Base-by-base conservation (phyloP, 1,140 invertebrate species). In the Gonioctena quinquepunctata region DNA sequence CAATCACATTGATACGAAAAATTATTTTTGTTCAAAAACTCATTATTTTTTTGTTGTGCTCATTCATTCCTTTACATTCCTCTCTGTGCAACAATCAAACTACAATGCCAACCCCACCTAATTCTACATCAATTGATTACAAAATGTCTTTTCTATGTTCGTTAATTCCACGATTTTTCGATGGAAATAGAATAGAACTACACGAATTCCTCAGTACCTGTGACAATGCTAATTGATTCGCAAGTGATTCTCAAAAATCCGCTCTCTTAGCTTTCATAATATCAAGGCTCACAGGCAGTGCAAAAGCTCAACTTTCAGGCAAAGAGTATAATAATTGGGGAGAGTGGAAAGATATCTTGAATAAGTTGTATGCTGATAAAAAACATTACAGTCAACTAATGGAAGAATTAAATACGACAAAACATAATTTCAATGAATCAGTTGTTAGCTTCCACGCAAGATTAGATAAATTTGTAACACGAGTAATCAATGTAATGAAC, bases 371-470 rank as follows among this genome's bases (percentile, higher is more conserved):
- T 50, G 54, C 54, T 4, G 56, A 68, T 68, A 25, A 54, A 18
- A 56, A 54, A 57, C 42, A 57, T 19, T 2, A 23, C n/a, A n/a
- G n/a, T n/a, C n/a, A 68, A 26, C 21, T 68, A 7, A 68, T 68
- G 66, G 54, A 68, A 68, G 52, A 68, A 42, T 22, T 68, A 13
- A 68, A n/a, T n/a, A n/a, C n/a, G n/a, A n/a, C n/a, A 7, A 56
- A 42, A 59, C 27, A 59, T 59, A 7, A 16, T 11, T 19, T 13
- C n/a, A 6, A 67, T 28, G 52, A 67, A 59, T 23, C 63, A 22
- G 26, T 66, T 54, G 11, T 52, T 25, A n/a, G n/a, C n/a, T n/a
- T n/a, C n/a, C n/a, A n/a, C n/a, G n/a, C n/a, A n/a, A 19, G n/a
- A 21, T 52, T 66, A n/a, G n/a, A 66, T 52, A 54, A 66, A 52